phyloP scores from a whole-genome alignment of 2,113 vertebrate species.

The Leptodactylus fuscus region DNA sequence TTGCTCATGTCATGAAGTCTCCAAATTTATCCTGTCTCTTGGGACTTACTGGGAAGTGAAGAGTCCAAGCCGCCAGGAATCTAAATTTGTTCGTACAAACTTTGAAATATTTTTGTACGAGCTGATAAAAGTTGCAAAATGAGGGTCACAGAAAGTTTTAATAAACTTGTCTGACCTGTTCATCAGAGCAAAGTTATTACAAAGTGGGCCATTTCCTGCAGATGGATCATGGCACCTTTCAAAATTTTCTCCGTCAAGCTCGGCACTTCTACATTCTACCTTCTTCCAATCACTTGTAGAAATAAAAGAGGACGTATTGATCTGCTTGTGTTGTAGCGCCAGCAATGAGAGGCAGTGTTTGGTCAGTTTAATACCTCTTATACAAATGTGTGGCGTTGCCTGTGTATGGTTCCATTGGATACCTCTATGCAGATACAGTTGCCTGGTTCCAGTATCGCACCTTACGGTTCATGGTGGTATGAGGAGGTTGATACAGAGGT shows the following conservation, averaged over 20 bases:
- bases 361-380: not conserved
- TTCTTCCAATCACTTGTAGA: not conserved
- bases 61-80: conserved; percentile 9
- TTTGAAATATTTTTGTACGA: conserved; percentile 4
- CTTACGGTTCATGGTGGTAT: not conserved
- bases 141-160: not conserved
- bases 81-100: conserved; percentile 19
- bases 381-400: not conserved
- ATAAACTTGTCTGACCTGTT: conserved; percentile 3
- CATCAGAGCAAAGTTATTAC: not conserved
- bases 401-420: not conserved
- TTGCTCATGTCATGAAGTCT: conserved; percentile 21
- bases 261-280: not conserved
- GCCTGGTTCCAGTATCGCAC: not conserved
- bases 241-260: not conserved
- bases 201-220: not conserved
- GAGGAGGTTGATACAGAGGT: not conserved
- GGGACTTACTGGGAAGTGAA: conserved; percentile 38
- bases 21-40: conserved; percentile 28
- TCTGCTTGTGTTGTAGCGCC: too few relatives aligned
- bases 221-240: not conserved
- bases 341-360: not conserved
- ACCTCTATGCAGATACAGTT: not conserved
- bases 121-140: not conserved
- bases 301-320: not conserved